Conservation (phyloP, 2,113 vertebrate genomes). For the Bambusicola thoracicus region DNA sequence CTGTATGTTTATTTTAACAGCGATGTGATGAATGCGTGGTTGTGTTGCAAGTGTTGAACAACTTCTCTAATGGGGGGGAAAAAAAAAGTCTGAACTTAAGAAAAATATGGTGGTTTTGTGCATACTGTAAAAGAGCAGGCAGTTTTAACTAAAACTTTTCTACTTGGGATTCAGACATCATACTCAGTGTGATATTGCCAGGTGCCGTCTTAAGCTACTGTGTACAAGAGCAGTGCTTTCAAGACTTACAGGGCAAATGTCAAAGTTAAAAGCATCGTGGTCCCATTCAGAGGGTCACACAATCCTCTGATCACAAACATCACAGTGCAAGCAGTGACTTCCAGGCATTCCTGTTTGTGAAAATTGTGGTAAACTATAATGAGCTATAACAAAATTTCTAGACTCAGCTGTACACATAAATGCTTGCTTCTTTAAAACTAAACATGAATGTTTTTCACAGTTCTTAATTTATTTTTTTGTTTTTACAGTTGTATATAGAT, state of each 20-base stretch:
- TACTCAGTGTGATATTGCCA: background rate
- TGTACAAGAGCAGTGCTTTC: background rate
- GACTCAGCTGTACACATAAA: background rate
- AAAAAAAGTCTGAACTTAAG: background rate
- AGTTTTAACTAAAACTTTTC: background rate
- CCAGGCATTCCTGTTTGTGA: background rate
- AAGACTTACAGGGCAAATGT: background rate
- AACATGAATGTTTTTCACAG: background rate
- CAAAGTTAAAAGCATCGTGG: background rate
- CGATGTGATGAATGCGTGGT: background rate
- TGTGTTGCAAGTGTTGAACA: background rate
- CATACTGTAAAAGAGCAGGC: background rate
- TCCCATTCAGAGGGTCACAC: background rate
- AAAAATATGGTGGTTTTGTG: background rate
- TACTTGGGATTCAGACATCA: background rate
- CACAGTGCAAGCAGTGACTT: background rate
- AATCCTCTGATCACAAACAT: background rate
- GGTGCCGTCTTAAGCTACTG: background rate
- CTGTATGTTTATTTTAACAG: conserved; percentile 2
- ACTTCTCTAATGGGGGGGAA: rapidly evolving
- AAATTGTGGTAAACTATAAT: background rate
- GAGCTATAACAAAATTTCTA: background rate
- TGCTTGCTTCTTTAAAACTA: background rate
- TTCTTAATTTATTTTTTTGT: background rate
- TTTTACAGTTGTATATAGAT: conserved; percentile 90